phyloP scores from a whole-genome alignment of 2,797 vertebrate genomes.

The Characodon lateralis region DNA sequence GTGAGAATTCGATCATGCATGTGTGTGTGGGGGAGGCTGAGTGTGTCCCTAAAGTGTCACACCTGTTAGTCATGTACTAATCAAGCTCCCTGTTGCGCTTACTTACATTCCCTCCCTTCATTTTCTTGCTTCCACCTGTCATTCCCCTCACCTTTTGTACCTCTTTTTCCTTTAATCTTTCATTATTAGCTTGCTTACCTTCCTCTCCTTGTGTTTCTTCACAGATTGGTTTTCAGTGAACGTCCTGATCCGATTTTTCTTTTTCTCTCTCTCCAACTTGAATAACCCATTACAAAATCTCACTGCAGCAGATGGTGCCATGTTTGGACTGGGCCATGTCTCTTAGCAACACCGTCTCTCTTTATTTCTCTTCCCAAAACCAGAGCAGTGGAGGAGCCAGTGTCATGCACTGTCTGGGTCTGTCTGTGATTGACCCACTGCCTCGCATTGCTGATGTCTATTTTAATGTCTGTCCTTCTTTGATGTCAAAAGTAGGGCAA shows the following conservation, averaged over 20 bases:
- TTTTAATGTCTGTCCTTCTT: conserved; percentile 42
- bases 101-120: conserved; percentile 14
- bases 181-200: conserved; percentile 7
- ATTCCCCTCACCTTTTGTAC: background rate
- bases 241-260: conserved; percentile 40
- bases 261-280: conserved; percentile 56
- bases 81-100: conserved; percentile 20
- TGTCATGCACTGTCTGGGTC: conserved; percentile 72
- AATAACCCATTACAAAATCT: conserved; percentile 67
- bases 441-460: conserved; percentile 44
- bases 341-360: conserved; percentile 81
- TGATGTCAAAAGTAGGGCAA: conserved; percentile 57
- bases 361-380: conserved; percentile 55
- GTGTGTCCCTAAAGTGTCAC: conserved; percentile 35
- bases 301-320: conserved; percentile 79
- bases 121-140: background rate
- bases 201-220: conserved; percentile 11
- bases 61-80: conserved; percentile 61
- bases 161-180: conserved; percentile 21
- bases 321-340: conserved; percentile 78
- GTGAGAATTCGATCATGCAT: background rate
- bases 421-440: conserved; percentile 51
- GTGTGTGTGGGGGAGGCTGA: conserved; percentile 22
- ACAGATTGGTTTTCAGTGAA: conserved; percentile 47
- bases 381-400: conserved; percentile 58